Percentiles rank a stretch among this genome's conserved stretches.
These are phyloP conservation scores for Rhinoderma darwinii DNA, from an alignment of 2,113 vertebrate species.

Conservation along the genomic window DNA sequence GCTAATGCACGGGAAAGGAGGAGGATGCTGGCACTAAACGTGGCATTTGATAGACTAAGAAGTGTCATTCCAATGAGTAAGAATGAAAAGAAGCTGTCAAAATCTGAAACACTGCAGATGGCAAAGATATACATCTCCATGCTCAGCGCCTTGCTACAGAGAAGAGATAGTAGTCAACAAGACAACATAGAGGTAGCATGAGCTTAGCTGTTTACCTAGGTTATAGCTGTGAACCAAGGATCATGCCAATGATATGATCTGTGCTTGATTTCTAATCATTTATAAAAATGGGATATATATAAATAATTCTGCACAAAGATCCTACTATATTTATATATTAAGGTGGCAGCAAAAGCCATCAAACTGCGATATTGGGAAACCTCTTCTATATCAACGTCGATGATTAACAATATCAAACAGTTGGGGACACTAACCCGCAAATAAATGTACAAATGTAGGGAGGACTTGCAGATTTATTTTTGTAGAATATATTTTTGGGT, in stretches of 20 bases:
- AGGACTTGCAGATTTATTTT: no score
- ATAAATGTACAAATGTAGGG: no score
- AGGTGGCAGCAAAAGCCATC: no score
- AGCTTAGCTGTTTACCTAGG: neutral
- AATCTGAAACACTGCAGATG: slow-evolving; percentile 83
- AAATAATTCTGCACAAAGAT: no score
- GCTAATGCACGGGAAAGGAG: slow-evolving; percentile 82
- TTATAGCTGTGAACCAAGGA: neutral
- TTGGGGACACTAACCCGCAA: no score
- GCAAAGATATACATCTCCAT: slow-evolving; percentile 82
- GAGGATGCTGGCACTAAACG: slow-evolving; percentile 80
- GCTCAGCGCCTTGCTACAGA: slow-evolving; percentile 74
- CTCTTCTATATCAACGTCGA: no score
- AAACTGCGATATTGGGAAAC: no score
- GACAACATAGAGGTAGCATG: neutral
- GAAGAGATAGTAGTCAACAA: slow-evolving; percentile 44
- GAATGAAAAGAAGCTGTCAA: slow-evolving; percentile 78
- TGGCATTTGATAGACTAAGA: slow-evolving; percentile 80
- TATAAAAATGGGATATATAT: neutral
- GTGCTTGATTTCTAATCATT: no score
- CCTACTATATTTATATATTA: no score
- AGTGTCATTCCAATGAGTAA: slow-evolving; percentile 80
- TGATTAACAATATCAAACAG: no score
- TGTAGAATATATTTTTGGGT: no score
- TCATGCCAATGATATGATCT: no score